Percentiles rank a stretch among this genome's conserved stretches.
These are phyloP conservation scores for Malacosoma neustria DNA, from an alignment of 2,888 invertebrate species.

Conservation along the genomic window DNA sequence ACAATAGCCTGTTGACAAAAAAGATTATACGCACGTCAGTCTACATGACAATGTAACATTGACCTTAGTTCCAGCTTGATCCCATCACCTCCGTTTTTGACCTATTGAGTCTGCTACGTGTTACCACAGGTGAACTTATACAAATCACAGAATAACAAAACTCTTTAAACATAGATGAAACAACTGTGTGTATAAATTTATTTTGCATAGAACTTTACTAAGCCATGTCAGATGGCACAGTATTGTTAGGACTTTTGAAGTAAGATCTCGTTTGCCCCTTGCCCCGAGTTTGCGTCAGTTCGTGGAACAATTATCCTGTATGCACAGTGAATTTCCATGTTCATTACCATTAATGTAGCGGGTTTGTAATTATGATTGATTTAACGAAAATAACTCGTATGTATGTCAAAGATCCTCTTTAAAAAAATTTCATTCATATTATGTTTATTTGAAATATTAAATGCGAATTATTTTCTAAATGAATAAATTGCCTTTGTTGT, in stretches of 20 bases:
- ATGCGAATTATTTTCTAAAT: no score
- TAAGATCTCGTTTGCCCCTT: slow-evolving; percentile 54
- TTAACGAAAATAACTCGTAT: not conserved
- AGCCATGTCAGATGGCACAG: slow-evolving; percentile 27
- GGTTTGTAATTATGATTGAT: slow-evolving; percentile 8
- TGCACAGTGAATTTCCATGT: slow-evolving; percentile 36
- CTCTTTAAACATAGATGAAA: slow-evolving; percentile 1
- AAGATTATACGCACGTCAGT: slow-evolving; percentile 35
- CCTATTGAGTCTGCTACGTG: slow-evolving; percentile 57
- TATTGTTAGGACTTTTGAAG: slow-evolving; percentile 27
- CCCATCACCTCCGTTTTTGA: slow-evolving; percentile 35
- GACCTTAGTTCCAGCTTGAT: slow-evolving; percentile 43
- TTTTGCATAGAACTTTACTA: slow-evolving; percentile 7
- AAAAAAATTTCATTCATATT: no score
- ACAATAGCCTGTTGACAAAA: slow-evolving; percentile 27
- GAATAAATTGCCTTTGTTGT: no score
- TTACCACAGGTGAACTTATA: slow-evolving; percentile 12
- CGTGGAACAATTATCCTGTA: slow-evolving; percentile 56
- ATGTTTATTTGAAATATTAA: no score
- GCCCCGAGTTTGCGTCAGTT: slow-evolving; percentile 59
- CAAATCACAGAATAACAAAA: slow-evolving; percentile 12
- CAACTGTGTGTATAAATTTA: slow-evolving; percentile 11
- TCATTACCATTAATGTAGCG: slow-evolving; percentile 34
- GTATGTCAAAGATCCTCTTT: no score
- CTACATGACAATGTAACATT: slow-evolving; percentile 61